These are phyloP conservation scores for Tinea semifulvella DNA, from an alignment of 2,888 invertebrate genomes.

Conservation along the genomic window DNA sequence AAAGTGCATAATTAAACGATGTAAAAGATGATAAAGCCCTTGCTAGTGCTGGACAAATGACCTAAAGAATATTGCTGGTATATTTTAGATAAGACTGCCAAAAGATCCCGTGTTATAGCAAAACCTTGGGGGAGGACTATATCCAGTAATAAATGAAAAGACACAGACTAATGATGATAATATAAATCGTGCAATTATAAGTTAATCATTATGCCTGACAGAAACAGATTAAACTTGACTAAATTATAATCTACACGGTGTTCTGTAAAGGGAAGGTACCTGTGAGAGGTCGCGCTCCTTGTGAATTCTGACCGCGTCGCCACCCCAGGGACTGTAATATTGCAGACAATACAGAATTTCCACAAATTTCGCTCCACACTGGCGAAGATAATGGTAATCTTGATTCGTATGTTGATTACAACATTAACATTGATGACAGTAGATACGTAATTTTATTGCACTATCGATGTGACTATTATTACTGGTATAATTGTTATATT, in stretches of 20 bases:
- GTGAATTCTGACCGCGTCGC: conserved; percentile 14
- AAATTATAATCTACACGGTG: conserved; percentile 4
- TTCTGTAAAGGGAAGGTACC: conserved; percentile 1
- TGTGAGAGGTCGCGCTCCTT: conserved; percentile 7
- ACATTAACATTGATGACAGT: conserved; percentile 1
- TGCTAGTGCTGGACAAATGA: no score
- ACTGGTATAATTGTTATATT: neutral
- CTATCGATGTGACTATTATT: neutral
- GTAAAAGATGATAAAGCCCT: no score
- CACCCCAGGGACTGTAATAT: conserved; percentile 10
- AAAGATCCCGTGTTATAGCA: no score
- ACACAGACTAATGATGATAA: no score
- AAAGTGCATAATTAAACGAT: no score
- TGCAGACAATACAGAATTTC: conserved; percentile 12
- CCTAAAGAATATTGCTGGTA: no score
- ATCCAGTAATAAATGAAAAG: no score
- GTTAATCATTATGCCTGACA: no score
- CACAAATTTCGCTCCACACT: conserved; percentile 8
- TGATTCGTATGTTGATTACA: conserved; percentile 10
- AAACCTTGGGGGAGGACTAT: no score
- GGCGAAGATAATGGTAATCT: conserved; percentile 11
- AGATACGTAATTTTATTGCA: conserved; percentile 3
- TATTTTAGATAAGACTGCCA: no score
- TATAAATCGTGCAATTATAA: no score
- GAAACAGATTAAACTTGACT: neutral